Percentiles rank a stretch among this genome's conserved stretches.
Conservation (phyloP, 2,797 vertebrate genomes). For the Sebastes dallii region DNA sequence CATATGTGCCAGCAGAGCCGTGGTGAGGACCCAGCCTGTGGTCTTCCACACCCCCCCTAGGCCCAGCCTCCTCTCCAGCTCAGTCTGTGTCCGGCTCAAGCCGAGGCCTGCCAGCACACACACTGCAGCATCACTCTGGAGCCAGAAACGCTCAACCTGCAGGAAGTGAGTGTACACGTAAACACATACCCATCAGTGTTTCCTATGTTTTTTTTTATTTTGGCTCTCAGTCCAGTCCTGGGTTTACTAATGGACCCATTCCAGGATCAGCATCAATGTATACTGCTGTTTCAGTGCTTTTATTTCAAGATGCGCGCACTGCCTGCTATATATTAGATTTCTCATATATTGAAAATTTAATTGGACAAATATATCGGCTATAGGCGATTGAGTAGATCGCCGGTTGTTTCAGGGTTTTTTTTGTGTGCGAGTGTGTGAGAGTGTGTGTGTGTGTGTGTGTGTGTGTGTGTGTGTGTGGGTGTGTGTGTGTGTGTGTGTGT, state of each 20-base stretch:
- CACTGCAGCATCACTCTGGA: conserved; percentile 92
- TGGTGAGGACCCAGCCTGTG: conserved; percentile 86
- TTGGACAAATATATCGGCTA: too few species aligned
- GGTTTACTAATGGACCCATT: not conserved
- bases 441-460: too few species aligned
- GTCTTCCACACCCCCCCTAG: conserved; percentile 67
- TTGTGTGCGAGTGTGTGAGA: too few species aligned
- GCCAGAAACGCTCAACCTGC: conserved; percentile 97
- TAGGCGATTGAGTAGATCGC: rapidly evolving
- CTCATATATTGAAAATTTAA: not conserved
- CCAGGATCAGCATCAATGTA: not conserved
- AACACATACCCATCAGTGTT: not conserved
- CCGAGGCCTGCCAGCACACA: conserved; percentile 92
- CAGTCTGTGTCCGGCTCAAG: conserved; percentile 70
- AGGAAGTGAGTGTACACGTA: not conserved
- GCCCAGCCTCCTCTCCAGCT: conserved; percentile 73
- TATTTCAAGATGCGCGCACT: not conserved
- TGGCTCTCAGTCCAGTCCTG: not conserved
- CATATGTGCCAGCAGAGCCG: conserved; percentile 82
- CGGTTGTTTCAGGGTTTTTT: too few species aligned
- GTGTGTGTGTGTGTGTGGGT: too few species aligned
- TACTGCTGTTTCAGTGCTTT: not conserved
- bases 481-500: too few species aligned
- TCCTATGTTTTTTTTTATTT: not conserved
- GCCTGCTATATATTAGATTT: not conserved